Evolutionary conservation across 2,888 invertebrate genomes (phyloP).

Genomic region (Pilophorus perplexus): DNA sequence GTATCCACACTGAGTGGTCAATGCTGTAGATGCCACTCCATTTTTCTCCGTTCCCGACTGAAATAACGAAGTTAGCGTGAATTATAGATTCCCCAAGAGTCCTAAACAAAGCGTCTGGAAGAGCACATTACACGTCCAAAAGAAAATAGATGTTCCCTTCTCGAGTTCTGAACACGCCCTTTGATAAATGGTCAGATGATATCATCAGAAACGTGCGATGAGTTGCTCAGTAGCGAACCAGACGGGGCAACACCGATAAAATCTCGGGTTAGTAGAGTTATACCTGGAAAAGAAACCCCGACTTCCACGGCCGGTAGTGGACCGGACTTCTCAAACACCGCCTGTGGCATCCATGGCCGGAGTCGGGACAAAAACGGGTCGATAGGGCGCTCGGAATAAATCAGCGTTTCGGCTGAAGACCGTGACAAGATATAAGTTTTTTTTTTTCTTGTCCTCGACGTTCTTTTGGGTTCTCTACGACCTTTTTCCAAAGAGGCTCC

Average conservation of each 20-base stretch:
- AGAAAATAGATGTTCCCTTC: constrained; percentile 36
- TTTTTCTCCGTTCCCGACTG: no score
- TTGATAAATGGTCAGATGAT: constrained; percentile 36
- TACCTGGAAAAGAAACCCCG: constrained; percentile 28
- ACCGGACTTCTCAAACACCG: constrained; percentile 22
- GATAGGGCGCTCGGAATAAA: constrained; percentile 21
- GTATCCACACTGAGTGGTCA: no score
- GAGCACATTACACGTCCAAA: constrained; percentile 5
- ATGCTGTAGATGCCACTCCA: no score
- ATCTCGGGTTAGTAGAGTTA: constrained; percentile 34
- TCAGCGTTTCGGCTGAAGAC: constrained; percentile 28
- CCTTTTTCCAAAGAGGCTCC: constrained; percentile 12
- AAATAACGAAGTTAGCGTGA: no score
- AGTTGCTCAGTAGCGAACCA: constrained; percentile 38
- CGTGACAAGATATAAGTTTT: constrained; percentile 25
- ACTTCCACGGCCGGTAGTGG: background rate
- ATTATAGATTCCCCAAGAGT: no score
- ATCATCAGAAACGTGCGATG: constrained; percentile 40
- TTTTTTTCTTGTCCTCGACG: background rate
- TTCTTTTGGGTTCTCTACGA: constrained; percentile 1
- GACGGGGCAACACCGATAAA: constrained; percentile 29
- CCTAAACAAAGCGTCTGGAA: no score
- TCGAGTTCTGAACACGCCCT: constrained; percentile 27
- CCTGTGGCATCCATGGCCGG: constrained; percentile 5
- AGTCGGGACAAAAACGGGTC: constrained; percentile 17